Conservation (phyloP, 2,888 invertebrate genomes). For the Nemurella pictetii region DNA sequence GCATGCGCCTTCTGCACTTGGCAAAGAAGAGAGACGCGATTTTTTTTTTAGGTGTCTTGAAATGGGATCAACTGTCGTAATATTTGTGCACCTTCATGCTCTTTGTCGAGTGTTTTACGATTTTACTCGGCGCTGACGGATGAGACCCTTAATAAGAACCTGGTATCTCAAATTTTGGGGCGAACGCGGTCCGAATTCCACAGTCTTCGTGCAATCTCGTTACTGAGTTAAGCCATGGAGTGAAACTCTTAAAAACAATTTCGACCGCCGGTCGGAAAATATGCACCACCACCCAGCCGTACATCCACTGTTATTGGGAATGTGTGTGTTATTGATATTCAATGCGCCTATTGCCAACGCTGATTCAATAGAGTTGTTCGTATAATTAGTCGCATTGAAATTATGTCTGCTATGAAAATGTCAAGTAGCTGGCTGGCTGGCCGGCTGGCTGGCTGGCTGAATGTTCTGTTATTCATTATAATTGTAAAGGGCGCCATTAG, state of each 20-base stretch:
- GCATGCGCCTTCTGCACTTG: neutral
- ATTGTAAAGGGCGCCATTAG: conserved; percentile 6
- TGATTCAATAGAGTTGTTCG: neutral
- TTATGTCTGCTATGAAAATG: neutral
- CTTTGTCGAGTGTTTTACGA: neutral
- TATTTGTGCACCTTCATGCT: neutral
- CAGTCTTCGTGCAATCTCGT: no score
- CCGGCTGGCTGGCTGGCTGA: neutral
- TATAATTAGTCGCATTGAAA: conserved; percentile 12
- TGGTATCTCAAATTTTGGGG: no score
- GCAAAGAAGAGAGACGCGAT: neutral
- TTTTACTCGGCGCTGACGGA: no score
- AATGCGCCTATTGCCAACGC: neutral
- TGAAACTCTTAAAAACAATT: no score
- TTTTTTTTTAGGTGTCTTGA: neutral
- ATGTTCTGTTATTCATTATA: conserved; percentile 7
- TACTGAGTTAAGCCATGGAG: no score
- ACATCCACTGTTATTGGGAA: no score
- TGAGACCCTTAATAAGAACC: no score
- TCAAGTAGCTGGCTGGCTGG: neutral
- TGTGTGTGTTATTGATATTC: neutral
- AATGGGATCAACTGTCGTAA: neutral
- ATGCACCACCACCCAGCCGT: no score
- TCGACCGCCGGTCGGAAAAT: no score
- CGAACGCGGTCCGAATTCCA: no score